A percentile compares a stretch with the other conserved stretches of the same genome.
These are phyloP conservation scores for Crenichthys baileyi DNA, from an alignment of 2,797 vertebrate species.

Conservation along the genomic window DNA sequence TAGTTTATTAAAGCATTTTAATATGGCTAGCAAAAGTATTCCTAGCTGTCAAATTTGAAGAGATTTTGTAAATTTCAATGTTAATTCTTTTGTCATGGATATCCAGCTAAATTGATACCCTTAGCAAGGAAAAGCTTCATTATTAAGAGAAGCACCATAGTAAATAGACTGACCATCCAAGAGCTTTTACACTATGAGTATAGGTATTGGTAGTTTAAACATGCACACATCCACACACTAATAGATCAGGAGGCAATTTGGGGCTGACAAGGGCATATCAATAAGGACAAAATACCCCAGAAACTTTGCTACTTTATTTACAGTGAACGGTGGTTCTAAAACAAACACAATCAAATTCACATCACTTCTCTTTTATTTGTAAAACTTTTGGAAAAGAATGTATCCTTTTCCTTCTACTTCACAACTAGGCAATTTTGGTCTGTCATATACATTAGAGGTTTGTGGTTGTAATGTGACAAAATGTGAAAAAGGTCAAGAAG, in stretches of 20 bases:
- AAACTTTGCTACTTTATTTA: no score
- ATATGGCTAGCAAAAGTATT: not conserved
- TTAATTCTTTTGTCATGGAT: not conserved
- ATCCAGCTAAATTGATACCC: not conserved
- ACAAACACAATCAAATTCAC: not conserved
- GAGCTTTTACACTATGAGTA: not conserved
- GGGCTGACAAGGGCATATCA: not conserved
- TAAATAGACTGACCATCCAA: not conserved
- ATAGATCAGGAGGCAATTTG: not conserved
- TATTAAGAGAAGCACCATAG: not conserved
- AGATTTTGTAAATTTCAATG: not conserved
- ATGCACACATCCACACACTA: not conserved
- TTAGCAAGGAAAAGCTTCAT: not conserved
- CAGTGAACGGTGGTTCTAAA: no score
- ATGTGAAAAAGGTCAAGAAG: not conserved
- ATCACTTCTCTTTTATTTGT: not conserved
- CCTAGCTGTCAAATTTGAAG: no score
- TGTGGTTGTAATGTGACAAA: not conserved
- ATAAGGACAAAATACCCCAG: not conserved
- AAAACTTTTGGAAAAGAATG: not conserved
- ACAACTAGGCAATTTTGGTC: not conserved
- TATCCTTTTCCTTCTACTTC: not conserved
- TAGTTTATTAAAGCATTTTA: not conserved
- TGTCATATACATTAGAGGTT: not conserved
- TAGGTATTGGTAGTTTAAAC: not conserved